Percentiles rank a stretch among this genome's conserved stretches.
Evolutionary conservation across 2,113 vertebrate genomes (phyloP).

Genomic region (Muntiacus muntjak): DNA sequence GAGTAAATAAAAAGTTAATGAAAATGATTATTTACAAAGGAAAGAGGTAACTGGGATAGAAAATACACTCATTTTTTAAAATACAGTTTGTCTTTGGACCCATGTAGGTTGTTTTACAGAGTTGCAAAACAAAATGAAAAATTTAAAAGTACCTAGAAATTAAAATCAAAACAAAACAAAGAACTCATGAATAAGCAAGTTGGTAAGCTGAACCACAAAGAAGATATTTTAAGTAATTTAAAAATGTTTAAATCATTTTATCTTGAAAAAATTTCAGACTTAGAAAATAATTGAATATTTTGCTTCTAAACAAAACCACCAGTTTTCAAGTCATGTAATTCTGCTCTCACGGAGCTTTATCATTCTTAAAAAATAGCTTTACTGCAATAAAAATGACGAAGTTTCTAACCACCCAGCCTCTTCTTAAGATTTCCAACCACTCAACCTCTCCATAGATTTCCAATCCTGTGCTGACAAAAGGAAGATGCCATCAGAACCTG

Average conservation of each 20-base stretch:
- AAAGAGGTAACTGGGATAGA: background rate
- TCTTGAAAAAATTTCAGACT: slow-evolving; percentile 31
- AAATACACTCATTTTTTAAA: background rate
- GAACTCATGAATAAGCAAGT: background rate
- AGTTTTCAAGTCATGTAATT: background rate
- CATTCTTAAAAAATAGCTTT: slow-evolving; percentile 18
- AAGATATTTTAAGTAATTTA: background rate
- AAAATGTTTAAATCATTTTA: background rate
- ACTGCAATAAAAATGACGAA: slow-evolving; percentile 6
- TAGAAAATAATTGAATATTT: background rate
- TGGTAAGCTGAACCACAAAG: background rate
- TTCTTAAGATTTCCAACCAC: background rate
- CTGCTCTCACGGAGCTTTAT: background rate
- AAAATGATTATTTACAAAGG: background rate
- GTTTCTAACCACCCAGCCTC: background rate
- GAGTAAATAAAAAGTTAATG: background rate
- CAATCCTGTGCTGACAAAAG: background rate
- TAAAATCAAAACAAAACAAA: slow-evolving; percentile 2
- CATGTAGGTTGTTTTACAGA: slow-evolving; percentile 9
- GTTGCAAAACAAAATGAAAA: slow-evolving; percentile 29
- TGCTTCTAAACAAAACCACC: background rate
- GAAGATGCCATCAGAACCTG: background rate
- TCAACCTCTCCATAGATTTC: background rate
- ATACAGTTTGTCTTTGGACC: background rate
- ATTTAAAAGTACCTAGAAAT: background rate